Evolutionary conservation across 2,113 vertebrate genomes (phyloP).

Genomic region (Ictidomys tridecemlineatus): DNA sequence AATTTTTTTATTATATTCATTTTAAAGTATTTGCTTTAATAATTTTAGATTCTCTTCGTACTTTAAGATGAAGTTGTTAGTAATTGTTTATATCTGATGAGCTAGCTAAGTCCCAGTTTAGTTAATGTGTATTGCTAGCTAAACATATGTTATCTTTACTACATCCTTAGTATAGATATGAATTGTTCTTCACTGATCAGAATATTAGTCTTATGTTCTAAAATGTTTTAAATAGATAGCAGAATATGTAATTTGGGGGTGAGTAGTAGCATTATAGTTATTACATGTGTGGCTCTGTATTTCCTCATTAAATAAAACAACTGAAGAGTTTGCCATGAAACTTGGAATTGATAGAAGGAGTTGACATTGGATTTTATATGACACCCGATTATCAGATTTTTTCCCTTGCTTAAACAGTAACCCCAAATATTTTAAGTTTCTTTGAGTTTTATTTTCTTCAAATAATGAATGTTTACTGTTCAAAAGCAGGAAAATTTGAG

Average conservation of each 20-base stretch:
- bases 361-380: neutral
- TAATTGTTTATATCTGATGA: neutral
- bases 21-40: neutral
- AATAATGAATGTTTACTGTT: neutral
- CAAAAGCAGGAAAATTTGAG: neutral
- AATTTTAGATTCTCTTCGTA: constrained; percentile 28
- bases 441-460: neutral
- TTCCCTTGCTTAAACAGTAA: neutral
- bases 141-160: neutral
- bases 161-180: constrained; percentile 22
- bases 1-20: neutral
- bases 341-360: constrained; percentile 8
- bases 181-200: neutral
- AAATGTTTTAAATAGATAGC: neutral
- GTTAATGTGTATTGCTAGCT: neutral
- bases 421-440: neutral
- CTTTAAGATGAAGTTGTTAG: neutral
- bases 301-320: neutral
- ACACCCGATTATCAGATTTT: neutral
- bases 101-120: neutral
- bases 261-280: neutral
- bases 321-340: neutral
- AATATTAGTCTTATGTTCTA: neutral
- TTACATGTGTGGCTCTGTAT: neutral
- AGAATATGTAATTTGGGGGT: neutral